phyloP scores from a whole-genome alignment of 2,888 invertebrate species.

The Ectobius pallidus region DNA sequence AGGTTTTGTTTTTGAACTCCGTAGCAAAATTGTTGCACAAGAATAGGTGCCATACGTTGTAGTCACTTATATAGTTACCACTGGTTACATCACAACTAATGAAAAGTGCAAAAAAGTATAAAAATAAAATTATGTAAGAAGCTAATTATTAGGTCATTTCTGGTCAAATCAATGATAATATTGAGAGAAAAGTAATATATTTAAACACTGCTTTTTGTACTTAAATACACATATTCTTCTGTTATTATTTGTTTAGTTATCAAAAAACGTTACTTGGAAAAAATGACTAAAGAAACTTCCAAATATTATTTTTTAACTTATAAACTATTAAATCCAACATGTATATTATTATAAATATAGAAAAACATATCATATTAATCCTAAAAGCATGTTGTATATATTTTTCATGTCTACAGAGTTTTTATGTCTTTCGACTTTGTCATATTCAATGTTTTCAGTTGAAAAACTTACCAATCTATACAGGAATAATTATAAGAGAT shows the following conservation, averaged over 20 bases:
- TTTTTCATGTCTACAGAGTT: conserved; percentile 20
- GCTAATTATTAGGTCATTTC: conserved; percentile 9
- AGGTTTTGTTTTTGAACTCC: background rate
- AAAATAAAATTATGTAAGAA: background rate
- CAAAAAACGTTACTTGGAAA: conserved; percentile 9
- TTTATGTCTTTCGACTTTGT: background rate
- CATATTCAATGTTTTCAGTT: background rate
- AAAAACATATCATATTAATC: conserved; percentile 36
- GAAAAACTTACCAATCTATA: background rate
- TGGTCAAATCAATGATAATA: conserved; percentile 8
- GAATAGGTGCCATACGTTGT: conserved; percentile 29
- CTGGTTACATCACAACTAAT: background rate
- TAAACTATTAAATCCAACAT: conserved; percentile 10
- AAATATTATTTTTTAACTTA: conserved; percentile 1
- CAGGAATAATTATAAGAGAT: conserved; percentile 23
- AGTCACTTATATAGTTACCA: conserved; percentile 31
- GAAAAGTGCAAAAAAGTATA: conserved; percentile 8
- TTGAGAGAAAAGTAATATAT: background rate
- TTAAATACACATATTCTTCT: conserved; percentile 14
- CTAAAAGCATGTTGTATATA: conserved; percentile 29
- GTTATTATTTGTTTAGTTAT: conserved; percentile 29
- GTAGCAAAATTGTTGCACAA: conserved; percentile 3
- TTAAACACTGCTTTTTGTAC: conserved; percentile 21
- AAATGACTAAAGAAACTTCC: conserved; percentile 8
- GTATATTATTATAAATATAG: conserved; percentile 30